Evolutionary conservation across 2,797 vertebrate species (phyloP), one percentile per base, ranked within the genome.

Genomic region (Aotus griseimembra): DNA sequence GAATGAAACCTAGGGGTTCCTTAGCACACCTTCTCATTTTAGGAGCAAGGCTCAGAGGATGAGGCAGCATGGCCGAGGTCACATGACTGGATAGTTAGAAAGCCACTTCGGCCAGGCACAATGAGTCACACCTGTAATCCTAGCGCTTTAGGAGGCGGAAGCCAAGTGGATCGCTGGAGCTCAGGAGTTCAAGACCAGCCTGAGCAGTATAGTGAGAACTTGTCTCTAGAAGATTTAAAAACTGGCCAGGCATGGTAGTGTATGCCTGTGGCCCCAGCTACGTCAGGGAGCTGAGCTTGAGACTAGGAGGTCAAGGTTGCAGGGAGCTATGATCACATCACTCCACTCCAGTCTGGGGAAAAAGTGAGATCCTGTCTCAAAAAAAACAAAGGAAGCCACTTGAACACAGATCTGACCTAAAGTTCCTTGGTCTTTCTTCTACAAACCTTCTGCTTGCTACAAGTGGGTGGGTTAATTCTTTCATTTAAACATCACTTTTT

Each of bases 291-390:
- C 64, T 67, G 33, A 67, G 33, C 64, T n/a, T 67, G 64, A 67
- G 64, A 1, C 15, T 7, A 0, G 64, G 7, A 67, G 15, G 7
- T n/a, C 64, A 67, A 67, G 64, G 64, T 15, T n/a, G 33, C 3
- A n/a, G 15, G 64, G 33, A n/a, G 64, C 64, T 67, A 15, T 33
- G 7, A 67, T n/a, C 64, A n/a, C 64, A 33, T n/a, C 15, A 67
- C 61, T n/a, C 33, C 4, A 67, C 33, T 67, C 64, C 33, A 67
- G 64, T 67, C 64, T n/a, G 61, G 61, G 33, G 17, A 67, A 17
- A n/a, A 33, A n/a, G 15, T n/a, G 64, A 67, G 64, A 67, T 67
- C 33, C 15, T 8, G 4, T 67, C 64, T 67, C 33, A 67, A 6
- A 30, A 7, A 33, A 64, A 30, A 8, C n/a, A 67, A 22, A 72